A percentile compares a stretch with the other conserved stretches of the same genome.
phyloP scores from a whole-genome alignment of 2,113 vertebrate genomes.

The Pituophis catenifer region DNA sequence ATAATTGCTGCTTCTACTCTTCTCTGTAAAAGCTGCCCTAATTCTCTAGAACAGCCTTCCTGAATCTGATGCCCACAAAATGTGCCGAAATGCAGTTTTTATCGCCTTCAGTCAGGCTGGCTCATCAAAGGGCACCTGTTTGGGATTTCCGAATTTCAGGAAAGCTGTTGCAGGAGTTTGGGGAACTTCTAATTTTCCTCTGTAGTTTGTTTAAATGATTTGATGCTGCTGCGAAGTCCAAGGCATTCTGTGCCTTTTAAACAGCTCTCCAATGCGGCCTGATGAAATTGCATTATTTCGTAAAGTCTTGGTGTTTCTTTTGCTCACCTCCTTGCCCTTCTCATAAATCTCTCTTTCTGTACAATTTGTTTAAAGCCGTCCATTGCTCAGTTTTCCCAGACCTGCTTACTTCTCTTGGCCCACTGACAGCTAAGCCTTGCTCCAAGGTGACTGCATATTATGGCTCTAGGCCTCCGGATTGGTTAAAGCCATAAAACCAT shows the following conservation, averaged over 20 bases:
- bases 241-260: background rate
- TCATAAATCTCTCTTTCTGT: background rate
- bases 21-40: background rate
- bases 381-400: background rate
- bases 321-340: background rate
- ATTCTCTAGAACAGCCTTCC: background rate
- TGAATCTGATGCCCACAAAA: background rate
- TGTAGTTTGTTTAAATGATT: background rate
- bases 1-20: background rate
- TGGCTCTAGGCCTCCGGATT: background rate
- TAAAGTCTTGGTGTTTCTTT: background rate
- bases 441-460: background rate
- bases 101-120: background rate
- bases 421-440: background rate
- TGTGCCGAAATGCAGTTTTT: background rate
- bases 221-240: background rate
- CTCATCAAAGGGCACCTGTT: background rate
- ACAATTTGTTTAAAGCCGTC: background rate
- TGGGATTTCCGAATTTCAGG: background rate
- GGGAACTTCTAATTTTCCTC: background rate
- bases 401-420: background rate
- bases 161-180: background rate
- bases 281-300: background rate
- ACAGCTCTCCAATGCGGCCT: background rate
- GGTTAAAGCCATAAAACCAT: background rate